Evolutionary conservation across 1,140 invertebrate species (phyloP), one percentile per base, ranked within the genome.

Genomic region (Brachionus calyciflorus): DNA sequence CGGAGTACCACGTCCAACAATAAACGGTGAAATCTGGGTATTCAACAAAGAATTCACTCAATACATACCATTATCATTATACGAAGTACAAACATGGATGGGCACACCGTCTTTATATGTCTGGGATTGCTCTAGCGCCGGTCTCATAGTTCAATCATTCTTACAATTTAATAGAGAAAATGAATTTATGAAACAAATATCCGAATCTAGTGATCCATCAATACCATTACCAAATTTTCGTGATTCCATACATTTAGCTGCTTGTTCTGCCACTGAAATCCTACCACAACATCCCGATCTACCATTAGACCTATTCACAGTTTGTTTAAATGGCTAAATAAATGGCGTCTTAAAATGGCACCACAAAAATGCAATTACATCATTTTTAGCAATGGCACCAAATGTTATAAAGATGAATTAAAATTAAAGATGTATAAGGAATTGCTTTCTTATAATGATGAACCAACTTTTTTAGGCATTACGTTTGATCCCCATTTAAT

Each of bases 11-110:
- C 93, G 92, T 85, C 96, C 97, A 40, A 99, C 97, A 7, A 88
- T 89, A 30, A 98, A 99, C 87, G 96, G 97, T 12, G 96, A 99
- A 89, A 96, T 99, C 81, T 99, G 97, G 97, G 96, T 99, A 3
- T 99, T 99, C 85, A 99, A 99, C 87, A 90, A 91, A 85, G 92
- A 90, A 76, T 98, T 94, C 84, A 98, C 95, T 0, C 95, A 99
- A 87, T 99, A 99, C 87, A 99, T 99, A 87, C 97, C 96, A 68
- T 87, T 99, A 80, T 98, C 94, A 57, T 90, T 99, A 44, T 98
- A 95, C 84, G 96, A 99, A 87, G 88, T 99, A 57, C 96, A 99
- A 87, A 92, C 91, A 24, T 99, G 96, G 96, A 98, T 99, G 94
- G 94, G 93, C 65, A 91, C 92, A 65, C 96, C 96, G 5, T 97